Evolutionary conservation across 2,797 vertebrate species (phyloP).

Genomic region (Poeciliopsis paucimaculata): DNA sequence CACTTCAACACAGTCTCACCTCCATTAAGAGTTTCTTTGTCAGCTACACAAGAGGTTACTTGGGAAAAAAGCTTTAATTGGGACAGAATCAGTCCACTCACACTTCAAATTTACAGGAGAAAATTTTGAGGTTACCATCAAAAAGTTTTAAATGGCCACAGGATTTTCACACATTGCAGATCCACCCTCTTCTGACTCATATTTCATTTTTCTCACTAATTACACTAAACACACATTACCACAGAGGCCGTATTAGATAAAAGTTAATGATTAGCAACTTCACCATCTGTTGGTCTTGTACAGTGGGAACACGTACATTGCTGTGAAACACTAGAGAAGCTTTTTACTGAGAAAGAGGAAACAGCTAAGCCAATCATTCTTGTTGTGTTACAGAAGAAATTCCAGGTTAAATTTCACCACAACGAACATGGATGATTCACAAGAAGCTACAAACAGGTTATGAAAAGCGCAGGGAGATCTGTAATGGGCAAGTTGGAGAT

Average conservation of each 20-base stretch:
- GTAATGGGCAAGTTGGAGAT: slow-evolving; percentile 8
- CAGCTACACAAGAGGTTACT: neutral
- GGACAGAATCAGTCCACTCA: neutral
- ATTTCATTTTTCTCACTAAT: neutral
- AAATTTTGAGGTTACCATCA: neutral
- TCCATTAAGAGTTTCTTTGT: neutral
- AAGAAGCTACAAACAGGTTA: slow-evolving; percentile 12
- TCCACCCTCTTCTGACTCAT: neutral
- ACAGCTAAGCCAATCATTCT: slow-evolving; percentile 2
- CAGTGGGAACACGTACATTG: slow-evolving; percentile 4
- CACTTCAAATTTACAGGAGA: neutral
- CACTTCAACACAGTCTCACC: neutral
- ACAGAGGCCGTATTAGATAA: neutral
- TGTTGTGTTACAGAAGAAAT: slow-evolving; percentile 37
- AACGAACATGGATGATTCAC: slow-evolving; percentile 16
- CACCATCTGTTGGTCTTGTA: slow-evolving; percentile 5
- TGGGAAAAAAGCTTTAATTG: neutral
- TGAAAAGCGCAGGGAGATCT: neutral
- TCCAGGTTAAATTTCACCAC: slow-evolving; percentile 24
- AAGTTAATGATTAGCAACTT: slow-evolving; percentile 33
- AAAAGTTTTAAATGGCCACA: neutral
- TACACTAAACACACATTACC: slow-evolving; percentile 1
- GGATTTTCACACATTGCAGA: neutral
- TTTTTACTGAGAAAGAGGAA: slow-evolving; percentile 63
- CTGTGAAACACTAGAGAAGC: neutral